Evolutionary conservation across 2,888 invertebrate genomes (phyloP).

Genomic region (Strigamia crassipes): DNA sequence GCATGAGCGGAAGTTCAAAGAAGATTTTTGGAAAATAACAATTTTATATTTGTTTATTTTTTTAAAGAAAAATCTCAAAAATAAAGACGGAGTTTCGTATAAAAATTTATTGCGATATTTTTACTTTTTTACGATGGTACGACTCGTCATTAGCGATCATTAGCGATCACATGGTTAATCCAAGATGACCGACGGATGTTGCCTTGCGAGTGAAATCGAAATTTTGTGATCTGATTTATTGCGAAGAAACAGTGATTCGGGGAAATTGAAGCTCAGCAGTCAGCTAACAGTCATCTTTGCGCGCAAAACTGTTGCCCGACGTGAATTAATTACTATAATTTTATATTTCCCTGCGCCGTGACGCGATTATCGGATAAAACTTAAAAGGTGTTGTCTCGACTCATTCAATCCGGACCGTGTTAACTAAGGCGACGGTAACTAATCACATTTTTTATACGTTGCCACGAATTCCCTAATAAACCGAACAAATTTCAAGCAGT

Average conservation of each 20-base stretch:
- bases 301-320: not conserved
- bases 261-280: not conserved
- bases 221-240: not conserved
- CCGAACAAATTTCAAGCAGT: not conserved
- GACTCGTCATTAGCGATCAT: not conserved
- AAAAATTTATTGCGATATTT: not conserved
- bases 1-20: not conserved
- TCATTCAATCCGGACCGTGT: too few relatives aligned
- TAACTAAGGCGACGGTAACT: too few relatives aligned
- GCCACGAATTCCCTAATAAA: too few relatives aligned
- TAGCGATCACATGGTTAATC: not conserved
- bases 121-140: not conserved
- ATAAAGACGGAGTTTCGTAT: too few relatives aligned
- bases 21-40: too few relatives aligned
- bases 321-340: not conserved
- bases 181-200: slow-evolving; percentile 7
- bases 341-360: not conserved
- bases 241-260: too few relatives aligned
- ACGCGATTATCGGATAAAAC: too few relatives aligned
- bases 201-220: not conserved
- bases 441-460: too few relatives aligned
- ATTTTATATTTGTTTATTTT: too few relatives aligned
- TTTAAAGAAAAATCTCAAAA: too few relatives aligned
- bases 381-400: too few relatives aligned
- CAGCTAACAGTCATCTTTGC: not conserved